Evolutionary conservation across 2,888 invertebrate species (phyloP).

Genomic region (Diplazon laetatorius): DNA sequence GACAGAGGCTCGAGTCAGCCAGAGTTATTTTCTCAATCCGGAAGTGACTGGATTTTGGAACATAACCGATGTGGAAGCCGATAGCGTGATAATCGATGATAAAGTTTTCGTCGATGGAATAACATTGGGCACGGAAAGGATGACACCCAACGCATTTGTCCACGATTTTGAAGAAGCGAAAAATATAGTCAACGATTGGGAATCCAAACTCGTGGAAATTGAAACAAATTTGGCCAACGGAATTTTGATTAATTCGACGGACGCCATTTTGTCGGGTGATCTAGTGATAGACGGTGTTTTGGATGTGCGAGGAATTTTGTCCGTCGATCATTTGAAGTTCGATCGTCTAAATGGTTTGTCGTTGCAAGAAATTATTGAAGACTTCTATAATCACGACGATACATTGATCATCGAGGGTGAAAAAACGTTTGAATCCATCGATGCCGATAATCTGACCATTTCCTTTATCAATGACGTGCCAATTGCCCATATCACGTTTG

Average conservation of each 20-base stretch:
- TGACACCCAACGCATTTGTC: constrained; percentile 57
- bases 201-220: constrained; percentile 62
- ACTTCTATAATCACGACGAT: constrained; percentile 71
- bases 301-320: constrained; percentile 73
- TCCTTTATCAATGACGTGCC: constrained; percentile 76
- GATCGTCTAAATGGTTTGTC: constrained; percentile 75
- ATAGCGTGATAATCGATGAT: constrained; percentile 56
- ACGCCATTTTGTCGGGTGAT: constrained; percentile 60
- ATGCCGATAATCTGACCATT: constrained; percentile 72
- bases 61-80: constrained; percentile 60
- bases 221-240: constrained; percentile 57
- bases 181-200: constrained; percentile 48
- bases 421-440: constrained; percentile 70
- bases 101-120: constrained; percentile 60
- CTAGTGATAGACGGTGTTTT: constrained; percentile 78
- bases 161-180: constrained; percentile 33
- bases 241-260: constrained; percentile 44
- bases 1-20: constrained; percentile 62
- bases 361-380: constrained; percentile 71
- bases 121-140: constrained; percentile 59
- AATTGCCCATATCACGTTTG: constrained; percentile 73
- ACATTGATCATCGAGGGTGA: constrained; percentile 61
- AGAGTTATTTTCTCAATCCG: constrained; percentile 68
- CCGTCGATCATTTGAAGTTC: constrained; percentile 72
- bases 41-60: constrained; percentile 69